phyloP scores from a whole-genome alignment of 2,797 vertebrate genomes.

The Selene dorsalis region DNA sequence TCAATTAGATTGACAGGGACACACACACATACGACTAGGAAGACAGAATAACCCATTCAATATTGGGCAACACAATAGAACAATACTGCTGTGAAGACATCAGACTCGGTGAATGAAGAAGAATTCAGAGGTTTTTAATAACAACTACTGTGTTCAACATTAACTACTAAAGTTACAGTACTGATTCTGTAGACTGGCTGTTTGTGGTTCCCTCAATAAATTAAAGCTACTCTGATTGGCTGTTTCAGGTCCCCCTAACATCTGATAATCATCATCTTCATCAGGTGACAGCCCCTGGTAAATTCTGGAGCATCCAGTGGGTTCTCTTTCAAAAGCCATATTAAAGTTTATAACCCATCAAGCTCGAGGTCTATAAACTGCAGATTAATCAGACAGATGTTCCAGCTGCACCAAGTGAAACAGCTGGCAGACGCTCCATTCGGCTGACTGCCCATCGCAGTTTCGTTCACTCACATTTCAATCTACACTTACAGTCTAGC shows the following conservation, averaged over 20 bases:
- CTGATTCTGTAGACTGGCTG: no score
- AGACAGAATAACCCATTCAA: background rate
- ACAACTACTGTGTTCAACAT: no score
- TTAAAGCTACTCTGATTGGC: no score
- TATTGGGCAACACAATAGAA: background rate
- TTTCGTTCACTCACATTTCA: constrained; percentile 20
- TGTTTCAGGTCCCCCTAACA: no score
- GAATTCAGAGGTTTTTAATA: no score
- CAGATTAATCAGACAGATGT: constrained; percentile 33
- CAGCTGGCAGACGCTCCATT: constrained; percentile 24
- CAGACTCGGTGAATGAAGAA: background rate
- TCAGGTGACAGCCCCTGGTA: constrained; percentile 24
- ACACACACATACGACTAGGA: background rate
- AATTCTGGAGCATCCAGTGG: background rate
- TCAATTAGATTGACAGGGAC: constrained; percentile 12
- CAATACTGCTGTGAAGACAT: background rate
- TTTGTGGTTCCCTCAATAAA: no score
- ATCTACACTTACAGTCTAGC: constrained; percentile 2
- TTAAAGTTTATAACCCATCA: background rate
- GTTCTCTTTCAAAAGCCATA: background rate
- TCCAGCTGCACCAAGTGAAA: constrained; percentile 27
- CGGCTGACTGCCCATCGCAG: constrained; percentile 18
- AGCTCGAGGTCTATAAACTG: constrained; percentile 1
- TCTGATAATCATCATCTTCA: background rate
- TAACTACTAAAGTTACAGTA: no score